phyloP scores from a whole-genome alignment of 2,113 vertebrate genomes.

The Solea senegalensis region DNA sequence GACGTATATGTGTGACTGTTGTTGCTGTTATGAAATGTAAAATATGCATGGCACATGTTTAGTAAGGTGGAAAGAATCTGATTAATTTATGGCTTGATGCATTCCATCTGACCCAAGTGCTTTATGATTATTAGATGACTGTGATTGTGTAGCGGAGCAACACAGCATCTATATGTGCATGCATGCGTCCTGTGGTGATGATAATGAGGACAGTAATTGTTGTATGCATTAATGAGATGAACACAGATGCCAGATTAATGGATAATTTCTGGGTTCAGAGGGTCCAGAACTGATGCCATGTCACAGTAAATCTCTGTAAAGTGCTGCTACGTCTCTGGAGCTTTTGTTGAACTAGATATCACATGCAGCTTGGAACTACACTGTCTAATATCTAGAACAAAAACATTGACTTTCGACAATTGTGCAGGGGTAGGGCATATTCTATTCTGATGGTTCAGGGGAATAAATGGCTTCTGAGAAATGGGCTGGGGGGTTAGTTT shows the following conservation, averaged over 20 bases:
- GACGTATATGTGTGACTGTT: constrained; percentile 49
- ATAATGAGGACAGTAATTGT: constrained; percentile 70
- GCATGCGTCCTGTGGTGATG: constrained; percentile 55
- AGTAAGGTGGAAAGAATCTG: constrained; percentile 53
- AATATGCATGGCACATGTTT: constrained; percentile 70
- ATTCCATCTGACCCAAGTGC: constrained; percentile 49
- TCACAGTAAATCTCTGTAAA: constrained; percentile 70
- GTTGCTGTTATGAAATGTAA: constrained; percentile 72
- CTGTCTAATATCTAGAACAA: constrained; percentile 40
- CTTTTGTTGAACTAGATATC: constrained; percentile 59
- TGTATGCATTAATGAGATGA: constrained; percentile 56
- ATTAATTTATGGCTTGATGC: constrained; percentile 51
- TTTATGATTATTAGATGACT: constrained; percentile 58
- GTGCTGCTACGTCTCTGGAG: constrained; percentile 58
- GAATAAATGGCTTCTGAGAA: constrained; percentile 52
- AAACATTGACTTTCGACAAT: constrained; percentile 41
- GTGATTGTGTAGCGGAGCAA: constrained; percentile 54
- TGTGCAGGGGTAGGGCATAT: constrained; percentile 17
- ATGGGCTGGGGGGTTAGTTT: constrained; percentile 52
- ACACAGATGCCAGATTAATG: constrained; percentile 64
- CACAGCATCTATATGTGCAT: constrained; percentile 49
- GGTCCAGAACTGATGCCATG: constrained; percentile 63
- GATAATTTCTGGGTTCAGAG: constrained; percentile 43
- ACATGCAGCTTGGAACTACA: constrained; percentile 32
- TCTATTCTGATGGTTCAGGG: constrained; percentile 26